Base-by-base conservation (phyloP, 2,797 vertebrate species). In the Sebastes kiyomatsui region DNA sequence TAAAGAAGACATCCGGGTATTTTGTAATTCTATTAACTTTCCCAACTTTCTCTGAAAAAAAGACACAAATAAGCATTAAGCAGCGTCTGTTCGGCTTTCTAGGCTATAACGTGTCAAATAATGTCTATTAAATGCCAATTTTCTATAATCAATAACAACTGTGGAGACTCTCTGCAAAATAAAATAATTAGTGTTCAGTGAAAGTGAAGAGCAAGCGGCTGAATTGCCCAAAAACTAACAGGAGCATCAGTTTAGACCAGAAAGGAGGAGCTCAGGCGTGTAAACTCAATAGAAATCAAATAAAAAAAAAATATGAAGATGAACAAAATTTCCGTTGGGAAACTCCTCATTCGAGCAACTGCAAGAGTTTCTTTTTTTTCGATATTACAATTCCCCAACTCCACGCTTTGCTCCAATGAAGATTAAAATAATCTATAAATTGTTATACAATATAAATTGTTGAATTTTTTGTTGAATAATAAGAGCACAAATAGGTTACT, bases 71-170 rank as follows among this genome's bases (percentile, higher is more conserved):
- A 60, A 54, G 10, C 72, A 22, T 27, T 5, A 35, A 65, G 5
- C 23, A 35, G 18, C 5, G 8, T 1, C 28, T 72, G 28, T 14
- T 59, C 89, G 46, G 79, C 75, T 90, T 85, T 92, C 95, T 93
- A 95, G 16, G 56, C 38, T 42, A 42, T 94, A 94, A 95, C 93
- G 95, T 95, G 95, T 96, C 95, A 94, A 94, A 95, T 91, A 92
- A 89, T 88, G 87, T 94, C 94, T 95, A 96, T 95, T 95, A 96
- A 96, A 96, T 94, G 93, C 88, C 95, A 95, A 96, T 97, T 97
- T 97, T 95, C 93, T 94, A 81, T 96, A 94, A 97, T 97, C 97
- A 96, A 92, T 94, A 92, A 96, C 96, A 96, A 95, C 96, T 96
- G 96, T 94, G 94, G 95, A 94, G 95, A 96, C 94, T 83, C 78